Evolutionary conservation across 2,113 vertebrate species (phyloP).

Genomic region (Pseudopipra pipra): DNA sequence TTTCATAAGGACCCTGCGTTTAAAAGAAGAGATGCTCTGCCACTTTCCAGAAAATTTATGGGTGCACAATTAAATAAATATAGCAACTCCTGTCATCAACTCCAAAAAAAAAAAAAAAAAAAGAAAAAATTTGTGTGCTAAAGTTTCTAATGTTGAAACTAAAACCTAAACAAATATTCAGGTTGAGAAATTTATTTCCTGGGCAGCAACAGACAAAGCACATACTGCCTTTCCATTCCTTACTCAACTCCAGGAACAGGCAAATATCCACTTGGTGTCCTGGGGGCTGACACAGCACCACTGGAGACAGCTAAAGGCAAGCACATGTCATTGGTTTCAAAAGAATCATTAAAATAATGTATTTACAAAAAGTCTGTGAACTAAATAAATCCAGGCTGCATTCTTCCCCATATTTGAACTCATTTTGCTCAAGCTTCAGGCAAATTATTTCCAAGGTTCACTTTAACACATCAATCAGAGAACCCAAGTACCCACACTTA

Average conservation of each 20-base stretch:
- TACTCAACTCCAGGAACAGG: not conserved
- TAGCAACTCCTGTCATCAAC: not conserved
- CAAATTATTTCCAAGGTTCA: not conserved
- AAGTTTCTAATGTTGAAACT: not conserved
- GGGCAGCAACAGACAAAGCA: not conserved
- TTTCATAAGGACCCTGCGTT: not conserved
- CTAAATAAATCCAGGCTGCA: not conserved
- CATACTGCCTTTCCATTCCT: not conserved
- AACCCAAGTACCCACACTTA: not conserved
- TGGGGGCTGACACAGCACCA: not conserved
- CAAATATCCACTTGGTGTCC: not conserved
- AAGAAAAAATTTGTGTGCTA: fast-evolving
- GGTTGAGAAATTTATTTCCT: not conserved
- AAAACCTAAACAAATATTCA: not conserved
- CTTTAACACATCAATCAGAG: not conserved
- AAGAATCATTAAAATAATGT: not conserved
- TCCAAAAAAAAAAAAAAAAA: not conserved
- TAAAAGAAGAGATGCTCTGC: not conserved
- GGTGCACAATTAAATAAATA: not conserved
- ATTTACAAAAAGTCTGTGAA: not conserved
- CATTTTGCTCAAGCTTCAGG: not conserved
- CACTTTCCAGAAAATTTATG: not conserved
- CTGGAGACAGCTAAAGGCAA: not conserved
- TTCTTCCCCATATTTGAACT: not conserved
- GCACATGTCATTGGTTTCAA: not conserved